Evolutionary conservation across 2,888 invertebrate genomes (phyloP).

Genomic region (Ennomos erosarius): DNA sequence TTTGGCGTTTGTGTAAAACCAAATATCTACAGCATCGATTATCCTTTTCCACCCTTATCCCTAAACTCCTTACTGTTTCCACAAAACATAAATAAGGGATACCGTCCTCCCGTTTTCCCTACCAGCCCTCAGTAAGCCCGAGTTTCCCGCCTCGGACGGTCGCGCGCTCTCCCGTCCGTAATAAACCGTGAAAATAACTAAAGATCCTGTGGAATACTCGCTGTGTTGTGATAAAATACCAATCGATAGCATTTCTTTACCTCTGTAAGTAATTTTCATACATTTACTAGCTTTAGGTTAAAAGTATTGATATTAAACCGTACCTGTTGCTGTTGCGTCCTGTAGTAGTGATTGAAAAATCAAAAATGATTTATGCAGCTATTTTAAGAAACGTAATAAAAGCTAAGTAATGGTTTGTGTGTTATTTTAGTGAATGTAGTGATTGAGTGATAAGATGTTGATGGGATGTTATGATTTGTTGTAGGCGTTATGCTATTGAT

Average conservation of each 20-base stretch:
- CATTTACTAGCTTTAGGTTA: not conserved
- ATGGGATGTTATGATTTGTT: conserved; percentile 17
- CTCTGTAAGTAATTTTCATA: conserved; percentile 20
- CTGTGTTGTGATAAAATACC: conserved; percentile 23
- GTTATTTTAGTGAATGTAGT: conserved; percentile 7
- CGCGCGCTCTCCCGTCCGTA: conserved; percentile 12
- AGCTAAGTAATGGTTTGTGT: conserved; percentile 5
- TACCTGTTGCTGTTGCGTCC: conserved; percentile 20
- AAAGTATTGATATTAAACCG: conserved; percentile 1
- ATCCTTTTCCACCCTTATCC: too few relatives aligned
- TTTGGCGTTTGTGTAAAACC: too few relatives aligned
- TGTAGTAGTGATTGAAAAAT: conserved; percentile 8
- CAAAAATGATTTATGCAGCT: conserved; percentile 17
- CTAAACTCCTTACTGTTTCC: conserved; percentile 11
- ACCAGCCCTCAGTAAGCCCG: conserved; percentile 8
- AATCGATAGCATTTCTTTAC: conserved; percentile 16
- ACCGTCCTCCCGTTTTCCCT: conserved; percentile 6
- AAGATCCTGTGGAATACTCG: conserved; percentile 8
- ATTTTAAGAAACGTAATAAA: conserved; percentile 10
- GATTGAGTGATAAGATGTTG: conserved; percentile 22
- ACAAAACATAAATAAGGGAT: conserved; percentile 17
- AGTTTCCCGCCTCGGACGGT: conserved; percentile 9
- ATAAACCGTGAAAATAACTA: conserved; percentile 5
- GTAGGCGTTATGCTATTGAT: conserved; percentile 20
- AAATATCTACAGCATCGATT: too few relatives aligned